Evolutionary conservation across 2,797 vertebrate species (phyloP).

Genomic region (Cossypha dichroa): DNA sequence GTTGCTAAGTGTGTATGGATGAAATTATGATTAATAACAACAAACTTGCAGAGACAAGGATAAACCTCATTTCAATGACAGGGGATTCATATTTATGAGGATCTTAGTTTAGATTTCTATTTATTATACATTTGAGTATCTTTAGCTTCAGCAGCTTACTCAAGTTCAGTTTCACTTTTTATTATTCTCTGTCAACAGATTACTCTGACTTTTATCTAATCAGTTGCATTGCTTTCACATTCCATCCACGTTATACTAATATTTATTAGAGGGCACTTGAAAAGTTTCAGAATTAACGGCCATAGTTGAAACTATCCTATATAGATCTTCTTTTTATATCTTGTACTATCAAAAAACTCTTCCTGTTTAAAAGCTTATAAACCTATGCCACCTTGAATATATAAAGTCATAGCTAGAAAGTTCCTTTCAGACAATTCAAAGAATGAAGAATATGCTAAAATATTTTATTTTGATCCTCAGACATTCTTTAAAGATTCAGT

Average conservation of each 20-base stretch:
- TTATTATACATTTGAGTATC: not conserved
- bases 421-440: not conserved
- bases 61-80: slow-evolving; percentile 11
- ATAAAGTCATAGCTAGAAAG: not conserved
- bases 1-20: not conserved
- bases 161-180: not conserved
- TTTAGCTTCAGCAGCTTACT: not conserved
- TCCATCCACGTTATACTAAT: not conserved
- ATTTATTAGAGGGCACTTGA: not conserved
- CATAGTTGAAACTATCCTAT: not conserved
- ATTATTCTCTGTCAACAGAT: slow-evolving; percentile 13
- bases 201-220: not conserved
- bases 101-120: not conserved
- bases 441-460: not conserved
- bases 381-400: not conserved
- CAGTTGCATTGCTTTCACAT: not conserved
- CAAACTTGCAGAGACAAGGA: not conserved
- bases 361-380: slow-evolving; percentile 7
- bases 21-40: not conserved
- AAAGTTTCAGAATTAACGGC: not conserved
- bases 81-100: slow-evolving; percentile 13
- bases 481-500: not conserved
- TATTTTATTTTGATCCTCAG: not conserved
- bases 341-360: not conserved
- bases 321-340: not conserved